Conservation (phyloP, 2,113 vertebrate species). For the Paramisgurnus dabryanus region DNA sequence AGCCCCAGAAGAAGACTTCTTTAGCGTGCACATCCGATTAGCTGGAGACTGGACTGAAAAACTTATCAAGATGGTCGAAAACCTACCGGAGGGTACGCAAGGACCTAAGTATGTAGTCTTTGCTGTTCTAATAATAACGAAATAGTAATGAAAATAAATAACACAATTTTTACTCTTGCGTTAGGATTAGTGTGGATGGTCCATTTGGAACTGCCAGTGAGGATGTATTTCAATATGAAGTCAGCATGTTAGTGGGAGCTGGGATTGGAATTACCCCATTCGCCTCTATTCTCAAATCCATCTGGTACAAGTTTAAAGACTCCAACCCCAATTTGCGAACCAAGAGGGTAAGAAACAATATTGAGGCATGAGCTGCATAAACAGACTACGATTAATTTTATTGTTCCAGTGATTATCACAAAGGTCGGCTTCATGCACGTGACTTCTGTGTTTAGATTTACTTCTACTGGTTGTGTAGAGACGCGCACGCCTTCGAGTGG, state of each 20-base stretch:
- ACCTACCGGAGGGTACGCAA: conserved; percentile 71
- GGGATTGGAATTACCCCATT: conserved; percentile 92
- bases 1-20: conserved; percentile 86
- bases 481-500: conserved; percentile 89
- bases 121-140: not conserved
- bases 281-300: conserved; percentile 90
- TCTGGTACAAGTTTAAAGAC: conserved; percentile 90
- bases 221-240: conserved; percentile 89
- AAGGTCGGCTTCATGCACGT: conserved; percentile 15
- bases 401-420: not conserved
- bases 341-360: conserved; percentile 74
- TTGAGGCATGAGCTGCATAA: no score
- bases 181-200: conserved; percentile 86
- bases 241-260: conserved; percentile 87
- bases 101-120: conserved; percentile 76
- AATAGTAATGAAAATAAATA: no score
- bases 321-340: conserved; percentile 82
- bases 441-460: conserved; percentile 79
- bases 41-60: conserved; percentile 88
- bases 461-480: conserved; percentile 93
- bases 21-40: conserved; percentile 84
- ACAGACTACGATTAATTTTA: not conserved
- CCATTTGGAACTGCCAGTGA: conserved; percentile 92
- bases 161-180: not conserved
- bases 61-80: conserved; percentile 75